Percentiles rank a stretch among this genome's conserved stretches.
phyloP scores from a whole-genome alignment of 2,113 vertebrate genomes.

The Syngnathoides biaculeatus region DNA sequence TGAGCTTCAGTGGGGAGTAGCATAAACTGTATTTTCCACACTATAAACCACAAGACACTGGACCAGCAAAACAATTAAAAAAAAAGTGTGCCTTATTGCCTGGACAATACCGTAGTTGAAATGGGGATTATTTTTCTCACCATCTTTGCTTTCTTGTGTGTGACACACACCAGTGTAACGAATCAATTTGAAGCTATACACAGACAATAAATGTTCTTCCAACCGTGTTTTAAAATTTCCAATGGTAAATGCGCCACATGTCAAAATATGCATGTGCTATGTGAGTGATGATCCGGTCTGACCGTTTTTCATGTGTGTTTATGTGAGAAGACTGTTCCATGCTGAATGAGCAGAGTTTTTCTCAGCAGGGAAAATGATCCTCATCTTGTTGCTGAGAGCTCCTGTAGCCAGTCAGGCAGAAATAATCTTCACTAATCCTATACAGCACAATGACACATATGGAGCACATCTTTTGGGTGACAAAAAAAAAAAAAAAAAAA shows the following conservation, averaged over 20 bases:
- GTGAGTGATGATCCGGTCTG: conserved; percentile 20
- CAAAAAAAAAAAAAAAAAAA: conserved; percentile 41
- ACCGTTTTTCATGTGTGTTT: conserved; percentile 21
- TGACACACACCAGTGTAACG: conserved; percentile 5
- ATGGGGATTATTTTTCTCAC: background rate
- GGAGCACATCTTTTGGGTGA: conserved; percentile 45
- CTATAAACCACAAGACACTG: no score
- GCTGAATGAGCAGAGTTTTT: conserved; percentile 28
- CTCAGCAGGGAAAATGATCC: conserved; percentile 56
- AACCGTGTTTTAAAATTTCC: conserved; percentile 8
- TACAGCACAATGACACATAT: conserved; percentile 52
- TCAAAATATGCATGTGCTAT: conserved; percentile 30
- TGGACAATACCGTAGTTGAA: no score
- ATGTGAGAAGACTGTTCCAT: conserved; percentile 30
- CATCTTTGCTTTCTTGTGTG: background rate
- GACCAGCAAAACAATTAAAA: no score
- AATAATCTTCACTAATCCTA: conserved; percentile 60
- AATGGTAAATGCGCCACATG: conserved; percentile 20
- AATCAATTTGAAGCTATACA: conserved; percentile 6
- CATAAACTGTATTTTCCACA: no score
- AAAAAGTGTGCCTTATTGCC: no score
- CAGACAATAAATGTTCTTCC: conserved; percentile 5
- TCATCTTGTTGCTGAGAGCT: conserved; percentile 46
- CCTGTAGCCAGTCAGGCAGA: conserved; percentile 58
- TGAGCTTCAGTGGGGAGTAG: background rate